A percentile compares a stretch with the other conserved stretches of the same genome.
Conservation (phyloP, 1,140 invertebrate species). For the Plodia interpunctella region DNA sequence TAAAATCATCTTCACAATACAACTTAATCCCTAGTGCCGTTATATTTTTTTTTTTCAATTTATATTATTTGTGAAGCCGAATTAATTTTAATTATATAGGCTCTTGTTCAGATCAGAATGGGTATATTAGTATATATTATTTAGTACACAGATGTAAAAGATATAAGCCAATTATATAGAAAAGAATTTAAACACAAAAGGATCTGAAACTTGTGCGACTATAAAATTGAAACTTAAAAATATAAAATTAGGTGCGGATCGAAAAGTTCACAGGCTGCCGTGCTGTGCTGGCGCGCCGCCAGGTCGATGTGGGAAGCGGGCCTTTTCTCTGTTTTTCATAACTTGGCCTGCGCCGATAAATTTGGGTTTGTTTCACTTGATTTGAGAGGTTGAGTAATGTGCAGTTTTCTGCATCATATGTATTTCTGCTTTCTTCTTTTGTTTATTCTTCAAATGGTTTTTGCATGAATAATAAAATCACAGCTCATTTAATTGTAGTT, state of each 20-base stretch:
- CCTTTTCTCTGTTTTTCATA: slow-evolving; percentile 48
- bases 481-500: no score
- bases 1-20: no score
- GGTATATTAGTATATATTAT: no score
- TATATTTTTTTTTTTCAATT: no score
- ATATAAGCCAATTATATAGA: no score
- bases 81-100: no score
- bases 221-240: slow-evolving; percentile 3
- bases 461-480: neutral
- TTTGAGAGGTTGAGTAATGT: slow-evolving; percentile 5
- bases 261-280: neutral
- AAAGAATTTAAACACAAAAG: neutral
- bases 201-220: neutral
- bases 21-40: no score
- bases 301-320: slow-evolving; percentile 41
- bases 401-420: slow-evolving; percentile 29
- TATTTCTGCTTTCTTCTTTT: slow-evolving; percentile 11
- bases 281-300: slow-evolving; percentile 30
- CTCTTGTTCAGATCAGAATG: no score
- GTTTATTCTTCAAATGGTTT: neutral
- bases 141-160: no score
- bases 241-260: slow-evolving; percentile 1
- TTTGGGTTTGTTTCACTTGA: slow-evolving; percentile 7
- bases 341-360: slow-evolving; percentile 3
- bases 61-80: no score